phyloP scores from a whole-genome alignment of 2,888 invertebrate species.

The Drosophila infuscata region DNA sequence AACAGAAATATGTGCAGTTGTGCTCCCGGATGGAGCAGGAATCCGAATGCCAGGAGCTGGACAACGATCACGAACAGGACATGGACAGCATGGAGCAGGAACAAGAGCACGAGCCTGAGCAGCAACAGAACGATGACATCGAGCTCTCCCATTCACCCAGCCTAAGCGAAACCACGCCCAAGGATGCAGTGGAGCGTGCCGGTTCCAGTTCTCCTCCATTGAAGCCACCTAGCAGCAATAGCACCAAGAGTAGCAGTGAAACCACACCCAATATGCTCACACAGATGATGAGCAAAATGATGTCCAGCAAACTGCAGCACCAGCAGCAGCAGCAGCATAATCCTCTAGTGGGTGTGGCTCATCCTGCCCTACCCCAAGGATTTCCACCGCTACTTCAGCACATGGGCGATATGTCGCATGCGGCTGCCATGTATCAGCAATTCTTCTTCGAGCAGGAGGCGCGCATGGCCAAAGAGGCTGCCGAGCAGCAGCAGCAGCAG shows the following conservation, averaged over 20 bases:
- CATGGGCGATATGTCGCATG: conserved; percentile 87
- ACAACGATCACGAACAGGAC: conserved; percentile 87
- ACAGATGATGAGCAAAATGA: conserved; percentile 89
- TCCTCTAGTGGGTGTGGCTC: conserved; percentile 85
- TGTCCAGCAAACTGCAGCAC: conserved; percentile 87
- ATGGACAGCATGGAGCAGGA: conserved; percentile 89
- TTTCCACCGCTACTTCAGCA: conserved; percentile 87
- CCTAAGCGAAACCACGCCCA: conserved; percentile 64
- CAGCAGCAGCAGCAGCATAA: conserved; percentile 85
- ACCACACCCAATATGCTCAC: conserved; percentile 86
- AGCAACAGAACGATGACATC: conserved; percentile 64
- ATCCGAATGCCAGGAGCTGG: conserved; percentile 90
- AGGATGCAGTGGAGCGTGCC: conserved; percentile 66
- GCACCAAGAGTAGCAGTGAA: conserved; percentile 57
- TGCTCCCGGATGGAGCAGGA: conserved; percentile 94
- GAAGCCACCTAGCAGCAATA: conserved; percentile 53
- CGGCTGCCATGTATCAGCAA: conserved; percentile 91
- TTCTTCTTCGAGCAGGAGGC: conserved; percentile 93
- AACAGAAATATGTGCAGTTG: conserved; percentile 94
- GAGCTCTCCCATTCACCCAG: conserved; percentile 81
- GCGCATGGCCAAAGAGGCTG: conserved; percentile 89
- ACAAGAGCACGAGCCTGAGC: conserved; percentile 85
- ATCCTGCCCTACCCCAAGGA: conserved; percentile 87
- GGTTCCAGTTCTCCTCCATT: conserved; percentile 73
- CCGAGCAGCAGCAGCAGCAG: conserved; percentile 87